Evolutionary conservation across 2,888 invertebrate species (phyloP).

Genomic region (Drosophila yooni): DNA sequence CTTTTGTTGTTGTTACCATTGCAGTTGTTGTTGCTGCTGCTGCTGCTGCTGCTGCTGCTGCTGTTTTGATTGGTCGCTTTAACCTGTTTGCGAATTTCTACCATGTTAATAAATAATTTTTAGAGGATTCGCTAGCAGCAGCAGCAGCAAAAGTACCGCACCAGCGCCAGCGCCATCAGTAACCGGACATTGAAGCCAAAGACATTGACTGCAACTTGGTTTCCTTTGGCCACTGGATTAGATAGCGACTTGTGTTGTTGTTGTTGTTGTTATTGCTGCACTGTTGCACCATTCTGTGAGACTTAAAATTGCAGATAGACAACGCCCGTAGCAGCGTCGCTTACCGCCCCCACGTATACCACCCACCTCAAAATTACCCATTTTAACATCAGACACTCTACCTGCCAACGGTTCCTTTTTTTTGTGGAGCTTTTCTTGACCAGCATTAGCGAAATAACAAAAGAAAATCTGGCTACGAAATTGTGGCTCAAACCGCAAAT

Average conservation of each 20-base stretch:
- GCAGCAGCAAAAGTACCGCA: constrained; percentile 37
- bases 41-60: constrained; percentile 26
- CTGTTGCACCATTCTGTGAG: constrained; percentile 25
- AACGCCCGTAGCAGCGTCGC: constrained; percentile 11
- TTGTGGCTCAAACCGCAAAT: not conserved
- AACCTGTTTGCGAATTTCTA: constrained; percentile 83
- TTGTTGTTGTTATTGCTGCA: not conserved
- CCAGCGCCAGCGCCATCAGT: constrained; percentile 44
- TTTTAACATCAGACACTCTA: constrained; percentile 6
- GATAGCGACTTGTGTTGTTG: constrained; percentile 30
- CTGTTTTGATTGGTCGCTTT: constrained; percentile 79
- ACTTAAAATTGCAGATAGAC: constrained; percentile 52
- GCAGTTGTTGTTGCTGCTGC: constrained; percentile 17
- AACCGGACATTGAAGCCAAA: constrained; percentile 34
- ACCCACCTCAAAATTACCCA: not conserved
- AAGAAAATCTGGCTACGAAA: not conserved
- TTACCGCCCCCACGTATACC: constrained; percentile 11
- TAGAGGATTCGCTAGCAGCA: constrained; percentile 76
- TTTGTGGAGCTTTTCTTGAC: not conserved
- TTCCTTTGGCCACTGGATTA: constrained; percentile 42
- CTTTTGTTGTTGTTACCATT: constrained; percentile 42
- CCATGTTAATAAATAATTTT: constrained; percentile 84
- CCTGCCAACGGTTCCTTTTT: constrained; percentile 5
- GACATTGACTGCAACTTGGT: constrained; percentile 21
- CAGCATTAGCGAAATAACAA: not conserved